Evolutionary conservation across 2,113 vertebrate genomes (phyloP), one percentile per base, ranked within the genome.

Genomic region (Chelonoidis abingdonii): DNA sequence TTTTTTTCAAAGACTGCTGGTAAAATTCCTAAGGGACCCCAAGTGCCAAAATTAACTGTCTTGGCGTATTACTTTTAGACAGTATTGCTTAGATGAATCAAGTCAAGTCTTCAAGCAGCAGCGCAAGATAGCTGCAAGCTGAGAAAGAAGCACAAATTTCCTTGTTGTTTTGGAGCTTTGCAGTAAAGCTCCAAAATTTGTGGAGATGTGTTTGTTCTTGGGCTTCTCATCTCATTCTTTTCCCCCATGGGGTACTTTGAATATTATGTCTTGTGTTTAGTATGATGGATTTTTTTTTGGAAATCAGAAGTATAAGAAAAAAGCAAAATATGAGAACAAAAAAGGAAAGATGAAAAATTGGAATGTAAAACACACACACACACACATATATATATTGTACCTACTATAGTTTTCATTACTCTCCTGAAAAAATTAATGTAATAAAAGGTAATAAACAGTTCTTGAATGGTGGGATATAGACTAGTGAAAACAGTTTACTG

Each of bases 401-500:
- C 78, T 44, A 83, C 94, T 69, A 80, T 96, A 94, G 89, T 89
- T 94, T 96, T 95, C 82, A 91, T 89, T 91, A 57, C 16, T 93
- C 35, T 92, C 76, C 93, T 93, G 94, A 96, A 97, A 62, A 93
- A 83, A 96, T 97, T 96, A 97, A 90, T 95, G 98, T 97, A 97
- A 94, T 95, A 95, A 96, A 98, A 97, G 93, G 97, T 96, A 98
- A 98, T 97, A 98, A 98, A 98, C 91, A 97, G 93, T 93, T 96
- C 95, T 98, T 93, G 89, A 98, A 96, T 95, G 97, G 98, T 97
- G 93, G 95, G 96, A 96, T 97, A 96, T 88, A 98, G 96, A 96
- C 97, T 96, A 98, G 98, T 97, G 97, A 98, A 98, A 98, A 98
- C 97, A 98, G 97, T 98, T 98, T 98, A 97, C 97, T 98, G 98